A percentile compares a stretch with the other conserved stretches of the same genome.
Conservation (phyloP, 2,797 vertebrate species). For the Falco naumanni region DNA sequence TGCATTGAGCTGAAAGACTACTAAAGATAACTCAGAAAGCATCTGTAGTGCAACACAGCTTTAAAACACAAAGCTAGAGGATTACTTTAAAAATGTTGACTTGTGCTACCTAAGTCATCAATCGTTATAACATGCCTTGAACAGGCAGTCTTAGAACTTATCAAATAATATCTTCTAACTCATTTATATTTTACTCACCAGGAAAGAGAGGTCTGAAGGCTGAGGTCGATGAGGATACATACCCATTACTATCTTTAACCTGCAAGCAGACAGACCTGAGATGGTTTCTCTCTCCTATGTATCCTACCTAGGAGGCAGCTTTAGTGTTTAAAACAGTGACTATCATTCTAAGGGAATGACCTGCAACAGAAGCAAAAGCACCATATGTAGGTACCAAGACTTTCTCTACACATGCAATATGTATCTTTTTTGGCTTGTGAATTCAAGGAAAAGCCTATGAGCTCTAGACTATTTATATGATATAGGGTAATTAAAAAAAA, state of each 20-base stretch:
- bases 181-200: not conserved
- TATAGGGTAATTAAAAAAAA: no score
- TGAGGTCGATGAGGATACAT: not conserved
- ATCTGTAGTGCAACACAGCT: not conserved
- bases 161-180: not conserved
- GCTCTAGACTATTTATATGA: not conserved
- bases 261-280: not conserved
- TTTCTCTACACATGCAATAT: not conserved
- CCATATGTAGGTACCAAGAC: rapidly evolving
- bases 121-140: not conserved
- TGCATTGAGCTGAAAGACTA: not conserved
- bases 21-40: not conserved
- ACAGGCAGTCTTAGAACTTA: not conserved
- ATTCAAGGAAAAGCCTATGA: not conserved
- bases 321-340: not conserved
- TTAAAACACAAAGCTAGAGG: not conserved
- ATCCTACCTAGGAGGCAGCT: not conserved
- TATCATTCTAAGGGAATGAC: no score
- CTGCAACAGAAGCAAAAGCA: not conserved
- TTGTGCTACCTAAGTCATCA: not conserved
- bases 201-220: not conserved
- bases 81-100: not conserved
- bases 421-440: not conserved
- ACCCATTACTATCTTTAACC: not conserved
- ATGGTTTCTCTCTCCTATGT: not conserved